Evolutionary conservation across 1,140 invertebrate species (phyloP), one percentile per base, ranked within the genome.

Genomic region (Ditylenchus dipsaci): DNA sequence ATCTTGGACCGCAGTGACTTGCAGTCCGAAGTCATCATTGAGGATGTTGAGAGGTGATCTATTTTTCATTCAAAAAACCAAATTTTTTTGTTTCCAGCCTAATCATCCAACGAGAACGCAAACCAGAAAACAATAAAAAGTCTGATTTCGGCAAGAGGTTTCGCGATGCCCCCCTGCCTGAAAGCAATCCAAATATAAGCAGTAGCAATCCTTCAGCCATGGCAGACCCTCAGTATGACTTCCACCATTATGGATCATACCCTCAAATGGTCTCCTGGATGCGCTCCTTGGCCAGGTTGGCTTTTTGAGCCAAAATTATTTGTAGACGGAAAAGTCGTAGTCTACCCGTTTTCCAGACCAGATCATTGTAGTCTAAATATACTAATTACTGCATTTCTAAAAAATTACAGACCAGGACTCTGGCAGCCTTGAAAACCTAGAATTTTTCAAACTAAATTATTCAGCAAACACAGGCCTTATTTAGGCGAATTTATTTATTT

Each of bases 41-140:
- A 78, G 13, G 77, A 81, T 60, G 80, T 81, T 49, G 80, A 81
- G 63, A 73, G 68, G 73, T 78, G 29, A n/a, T n/a, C n/a, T n/a
- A n/a, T n/a, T n/a, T n/a, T n/a, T n/a, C n/a, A 43, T 47, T 67
- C 64, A 49, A 60, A 30, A 49, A 65, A 63, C 33, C 57, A 21
- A 26, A 69, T 77, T 67, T 75, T 45, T 17, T 13, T 15, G 1
- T 21, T 58, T 79, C 15, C 47, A 80, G 78, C 67, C 59, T 81
- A 21, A 82, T 81, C 17, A 75, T 75, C 30, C 33, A 72, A 71
- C 53, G 76, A 56, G 74, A 77, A 59, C 26, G 59, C 47, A 78
- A 78, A 42, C 30, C 29, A 29, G 67, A 70, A 64, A 21, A 13
- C 13, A 33, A 61, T 8, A 21, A 30, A 8, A 61, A 26, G 19